phyloP scores from a whole-genome alignment of 1,140 invertebrate genomes.

The Diprion similis region DNA sequence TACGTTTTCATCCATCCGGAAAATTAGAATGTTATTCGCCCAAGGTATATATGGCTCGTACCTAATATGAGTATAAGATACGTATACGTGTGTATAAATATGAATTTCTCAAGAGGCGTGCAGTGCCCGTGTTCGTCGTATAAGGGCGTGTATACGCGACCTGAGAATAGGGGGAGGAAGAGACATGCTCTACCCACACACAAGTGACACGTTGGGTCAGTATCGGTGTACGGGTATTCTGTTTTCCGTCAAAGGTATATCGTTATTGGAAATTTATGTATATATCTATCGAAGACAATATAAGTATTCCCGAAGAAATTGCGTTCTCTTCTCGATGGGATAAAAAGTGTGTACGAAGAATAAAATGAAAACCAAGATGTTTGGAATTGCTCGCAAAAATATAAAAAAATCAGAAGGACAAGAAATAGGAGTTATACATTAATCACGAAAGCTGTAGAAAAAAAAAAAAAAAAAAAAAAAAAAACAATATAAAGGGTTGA shows the following conservation, averaged over 20 bases:
- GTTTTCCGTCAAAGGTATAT: neutral
- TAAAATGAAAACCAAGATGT: too few species aligned
- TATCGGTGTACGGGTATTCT: neutral
- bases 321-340: too few species aligned
- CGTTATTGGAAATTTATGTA: neutral
- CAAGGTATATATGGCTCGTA: neutral
- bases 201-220: neutral
- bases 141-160: too few species aligned
- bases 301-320: too few species aligned
- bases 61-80: neutral
- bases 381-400: too few species aligned
- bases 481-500: neutral
- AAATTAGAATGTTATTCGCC: constrained; percentile 58
- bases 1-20: constrained; percentile 61
- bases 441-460: neutral
- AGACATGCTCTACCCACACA: too few species aligned
- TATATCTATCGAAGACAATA: neutral
- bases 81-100: constrained; percentile 25
- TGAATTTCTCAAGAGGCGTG: constrained; percentile 27
- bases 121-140: neutral
- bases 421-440: neutral
- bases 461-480: neutral
- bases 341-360: too few species aligned
- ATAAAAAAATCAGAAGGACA: too few species aligned
- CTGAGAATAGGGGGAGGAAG: too few species aligned